phyloP scores from a whole-genome alignment of 2,888 invertebrate genomes.

The Scaptomyza flava region DNA sequence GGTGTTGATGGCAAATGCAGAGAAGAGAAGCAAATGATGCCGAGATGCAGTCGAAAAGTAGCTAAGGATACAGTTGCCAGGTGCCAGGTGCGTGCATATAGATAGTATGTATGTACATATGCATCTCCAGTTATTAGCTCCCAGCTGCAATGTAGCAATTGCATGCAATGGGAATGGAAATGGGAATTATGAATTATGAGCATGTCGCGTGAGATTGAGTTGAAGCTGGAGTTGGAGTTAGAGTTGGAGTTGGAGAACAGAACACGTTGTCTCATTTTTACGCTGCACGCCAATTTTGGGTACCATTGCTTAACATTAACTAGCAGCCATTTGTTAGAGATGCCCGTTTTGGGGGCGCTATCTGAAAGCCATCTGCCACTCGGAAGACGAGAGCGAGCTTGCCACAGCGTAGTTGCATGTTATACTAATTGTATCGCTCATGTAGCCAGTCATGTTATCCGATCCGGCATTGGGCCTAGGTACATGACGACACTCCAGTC shows the following conservation, averaged over 20 bases:
- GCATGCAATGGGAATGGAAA: slow-evolving; percentile 18
- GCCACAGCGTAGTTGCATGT: slow-evolving; percentile 65
- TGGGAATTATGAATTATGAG: slow-evolving; percentile 71
- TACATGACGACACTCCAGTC: slow-evolving; percentile 15
- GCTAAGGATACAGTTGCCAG: slow-evolving; percentile 27
- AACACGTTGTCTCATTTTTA: slow-evolving; percentile 77
- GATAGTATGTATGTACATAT: slow-evolving; percentile 12
- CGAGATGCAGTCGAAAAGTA: slow-evolving; percentile 4
- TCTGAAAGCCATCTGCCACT: slow-evolving; percentile 52
- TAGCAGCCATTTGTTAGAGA: slow-evolving; percentile 65
- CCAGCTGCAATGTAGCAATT: slow-evolving; percentile 43
- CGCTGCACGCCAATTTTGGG: slow-evolving; percentile 80
- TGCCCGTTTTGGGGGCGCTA: slow-evolving; percentile 69
- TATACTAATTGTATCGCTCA: slow-evolving; percentile 70
- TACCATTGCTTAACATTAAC: slow-evolving; percentile 62
- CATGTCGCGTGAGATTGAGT: slow-evolving; percentile 71
- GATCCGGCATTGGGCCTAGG: slow-evolving; percentile 41
- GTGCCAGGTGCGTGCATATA: slow-evolving; percentile 54
- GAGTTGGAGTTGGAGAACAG: slow-evolving; percentile 11
- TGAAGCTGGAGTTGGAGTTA: slow-evolving; percentile 14
- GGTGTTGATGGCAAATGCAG: slow-evolving; percentile 71
- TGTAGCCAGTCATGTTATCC: slow-evolving; percentile 57
- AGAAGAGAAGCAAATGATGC: slow-evolving; percentile 31
- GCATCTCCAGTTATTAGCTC: slow-evolving; percentile 46
- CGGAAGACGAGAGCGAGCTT: slow-evolving; percentile 13